Evolutionary conservation across 2,888 invertebrate genomes (phyloP), one percentile per base, ranked within the genome.

Genomic region (Mongoloraphidia duomilia): DNA sequence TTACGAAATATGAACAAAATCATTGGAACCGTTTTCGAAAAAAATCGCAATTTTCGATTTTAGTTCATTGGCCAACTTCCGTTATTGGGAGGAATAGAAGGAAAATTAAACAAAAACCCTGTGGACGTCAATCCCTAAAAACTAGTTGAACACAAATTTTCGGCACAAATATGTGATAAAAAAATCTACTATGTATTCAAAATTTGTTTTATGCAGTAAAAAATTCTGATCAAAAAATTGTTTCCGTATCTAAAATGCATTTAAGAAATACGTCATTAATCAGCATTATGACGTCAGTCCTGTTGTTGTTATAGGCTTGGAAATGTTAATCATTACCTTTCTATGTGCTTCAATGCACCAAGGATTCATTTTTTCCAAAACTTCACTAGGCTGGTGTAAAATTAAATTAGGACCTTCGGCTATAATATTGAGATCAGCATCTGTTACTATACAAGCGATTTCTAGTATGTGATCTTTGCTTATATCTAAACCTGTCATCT

Each of bases 401-500:
- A 91, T 72, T 41, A 92, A 64, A 58, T 82, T 72, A 0, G 88
- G 86, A 8, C 84, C 83, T 61, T 78, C 79, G 3, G 84, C 86
- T 37, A 90, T 66, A 9, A 88, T 63, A 57, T 88, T 82, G 12
- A 94, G 68, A 47, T 90, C 63, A 10, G 74, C 70, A 63, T 95
- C 90, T 0, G 96, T 96, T 48, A 97, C 75, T 34, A 96, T 62
- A 63, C 91, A 89, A 0, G 92, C 88, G 49, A 94, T 77, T 73
- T 97, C 96, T 60, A 97, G 65, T 47, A 97, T 87, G 53, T 81
- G 76, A 60, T 91, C 84, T 46, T 68, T 79, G 0, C 82, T 72
- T 44, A 84, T 63, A 62, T 94, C 77, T 12, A 96, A 67, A 0
- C 96, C 96, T 9, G 93, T 90, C 92, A 97, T 90, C 82, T 83